Conservation (phyloP, 2,888 invertebrate genomes). For the Drosophila nr. perissopoda region DNA sequence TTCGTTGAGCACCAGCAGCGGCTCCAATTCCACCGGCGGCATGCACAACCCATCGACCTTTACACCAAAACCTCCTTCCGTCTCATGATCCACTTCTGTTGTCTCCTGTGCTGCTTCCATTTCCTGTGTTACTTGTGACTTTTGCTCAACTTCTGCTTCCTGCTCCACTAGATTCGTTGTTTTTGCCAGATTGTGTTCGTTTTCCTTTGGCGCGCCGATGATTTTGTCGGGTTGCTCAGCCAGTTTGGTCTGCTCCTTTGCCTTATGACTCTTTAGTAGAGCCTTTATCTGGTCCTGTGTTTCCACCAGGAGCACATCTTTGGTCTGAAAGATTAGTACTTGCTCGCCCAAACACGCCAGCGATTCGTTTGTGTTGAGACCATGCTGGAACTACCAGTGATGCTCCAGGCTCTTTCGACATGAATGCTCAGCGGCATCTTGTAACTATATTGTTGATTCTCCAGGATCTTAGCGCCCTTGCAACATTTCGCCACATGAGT, state of each 20-base stretch:
- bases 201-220: not conserved
- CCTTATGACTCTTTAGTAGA: too few relatives aligned
- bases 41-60: slow-evolving; percentile 7
- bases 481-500: slow-evolving; percentile 51
- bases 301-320: slow-evolving; percentile 46
- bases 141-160: not conserved
- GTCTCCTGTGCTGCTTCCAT: not conserved
- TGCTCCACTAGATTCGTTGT: not conserved
- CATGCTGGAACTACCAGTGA: slow-evolving; percentile 86
- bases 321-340: slow-evolving; percentile 49
- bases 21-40: slow-evolving; percentile 42
- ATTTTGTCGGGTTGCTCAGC: not conserved
- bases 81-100: not conserved
- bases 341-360: slow-evolving; percentile 10
- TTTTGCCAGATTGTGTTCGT: not conserved
- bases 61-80: not conserved
- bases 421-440: slow-evolving; percentile 85
- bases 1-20: slow-evolving; percentile 49
- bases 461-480: slow-evolving; percentile 15
- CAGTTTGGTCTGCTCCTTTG: not conserved
- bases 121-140: not conserved
- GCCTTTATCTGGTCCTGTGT: not conserved
- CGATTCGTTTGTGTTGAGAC: slow-evolving; percentile 22
- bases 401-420: slow-evolving; percentile 87
- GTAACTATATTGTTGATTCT: not conserved